These are phyloP conservation scores for Octodon degus DNA, from an alignment of 2,113 vertebrate species.

Conservation along the genomic window DNA sequence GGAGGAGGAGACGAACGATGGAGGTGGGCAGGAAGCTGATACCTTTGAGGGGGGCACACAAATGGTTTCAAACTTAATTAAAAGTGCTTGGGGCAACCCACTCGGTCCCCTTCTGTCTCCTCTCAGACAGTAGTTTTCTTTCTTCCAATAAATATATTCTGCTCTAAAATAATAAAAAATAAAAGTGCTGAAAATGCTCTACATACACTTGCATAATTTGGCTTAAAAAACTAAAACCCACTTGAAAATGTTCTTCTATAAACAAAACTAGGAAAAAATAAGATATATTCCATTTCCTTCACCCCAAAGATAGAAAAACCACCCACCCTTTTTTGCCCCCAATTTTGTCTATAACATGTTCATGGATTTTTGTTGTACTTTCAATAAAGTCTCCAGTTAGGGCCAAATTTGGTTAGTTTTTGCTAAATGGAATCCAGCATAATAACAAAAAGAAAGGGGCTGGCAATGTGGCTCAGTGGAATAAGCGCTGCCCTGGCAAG, in stretches of 20 bases:
- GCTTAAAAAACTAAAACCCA: constrained; percentile 42
- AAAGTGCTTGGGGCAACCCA: background rate
- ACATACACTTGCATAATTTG: background rate
- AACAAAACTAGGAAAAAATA: constrained; percentile 47
- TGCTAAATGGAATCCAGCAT: constrained; percentile 29
- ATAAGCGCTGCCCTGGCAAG: no score
- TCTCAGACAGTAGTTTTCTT: no score
- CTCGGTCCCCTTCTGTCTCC: no score
- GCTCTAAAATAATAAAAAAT: no score
- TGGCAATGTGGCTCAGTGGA: no score
- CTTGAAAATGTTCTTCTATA: constrained; percentile 48
- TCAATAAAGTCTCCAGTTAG: constrained; percentile 25
- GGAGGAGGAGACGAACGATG: background rate
- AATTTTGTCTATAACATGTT: constrained; percentile 23
- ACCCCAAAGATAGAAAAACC: background rate
- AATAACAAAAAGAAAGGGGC: constrained; percentile 7
- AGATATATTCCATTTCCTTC: background rate
- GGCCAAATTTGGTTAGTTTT: constrained; percentile 32
- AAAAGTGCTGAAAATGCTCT: constrained; percentile 28
- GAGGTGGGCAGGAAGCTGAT: background rate
- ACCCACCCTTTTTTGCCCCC: background rate
- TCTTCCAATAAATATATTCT: no score
- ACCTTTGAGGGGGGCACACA: background rate
- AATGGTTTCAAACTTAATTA: constrained; percentile 34
- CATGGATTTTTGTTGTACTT: constrained; percentile 45